phyloP scores from a whole-genome alignment of 2,797 vertebrate genomes.

The Selene dorsalis region DNA sequence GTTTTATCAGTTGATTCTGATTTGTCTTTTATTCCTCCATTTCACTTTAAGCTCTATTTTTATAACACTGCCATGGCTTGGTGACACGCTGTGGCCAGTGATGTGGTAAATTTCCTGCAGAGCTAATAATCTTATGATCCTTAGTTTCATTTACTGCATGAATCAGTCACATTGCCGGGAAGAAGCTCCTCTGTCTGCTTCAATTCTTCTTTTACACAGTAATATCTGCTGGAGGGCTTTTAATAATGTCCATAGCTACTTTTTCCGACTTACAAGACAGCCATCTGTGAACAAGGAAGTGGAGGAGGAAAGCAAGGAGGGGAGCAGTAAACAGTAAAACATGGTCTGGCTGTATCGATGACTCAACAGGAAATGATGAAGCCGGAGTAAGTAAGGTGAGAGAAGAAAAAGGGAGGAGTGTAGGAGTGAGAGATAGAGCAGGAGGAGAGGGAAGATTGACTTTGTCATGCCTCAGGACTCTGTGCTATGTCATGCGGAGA shows the following conservation, averaged over 20 bases:
- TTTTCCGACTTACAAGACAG: slow-evolving; percentile 40
- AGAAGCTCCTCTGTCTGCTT: slow-evolving; percentile 47
- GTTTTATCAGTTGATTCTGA: background rate
- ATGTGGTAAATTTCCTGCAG: slow-evolving; percentile 25
- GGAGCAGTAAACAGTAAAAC: slow-evolving; percentile 70
- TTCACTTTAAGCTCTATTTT: slow-evolving; percentile 1
- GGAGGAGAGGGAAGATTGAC: slow-evolving; percentile 29
- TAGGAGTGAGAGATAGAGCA: slow-evolving; percentile 51
- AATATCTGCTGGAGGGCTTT: slow-evolving; percentile 21
- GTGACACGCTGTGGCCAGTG: slow-evolving; percentile 28
- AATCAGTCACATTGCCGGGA: slow-evolving; percentile 61
- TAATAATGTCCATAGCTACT: background rate
- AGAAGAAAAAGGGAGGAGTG: slow-evolving; percentile 53
- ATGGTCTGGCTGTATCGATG: slow-evolving; percentile 69
- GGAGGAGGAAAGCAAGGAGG: slow-evolving; percentile 63
- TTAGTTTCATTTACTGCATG: slow-evolving; percentile 43
- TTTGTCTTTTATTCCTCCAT: background rate
- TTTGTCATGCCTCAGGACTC: slow-evolving; percentile 69
- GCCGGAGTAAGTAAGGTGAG: slow-evolving; percentile 65
- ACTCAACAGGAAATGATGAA: slow-evolving; percentile 85
- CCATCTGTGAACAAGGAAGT: slow-evolving; percentile 62
- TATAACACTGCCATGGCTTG: slow-evolving; percentile 1
- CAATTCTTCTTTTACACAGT: slow-evolving; percentile 24
- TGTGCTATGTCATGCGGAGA: slow-evolving; percentile 59
- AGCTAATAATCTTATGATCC: slow-evolving; percentile 57